Evolutionary conservation across 92 coral and sea anemone species (phyloP), one percentile per base, ranked within the genome.

Genomic region (Umimayanthus chanpuru): DNA sequence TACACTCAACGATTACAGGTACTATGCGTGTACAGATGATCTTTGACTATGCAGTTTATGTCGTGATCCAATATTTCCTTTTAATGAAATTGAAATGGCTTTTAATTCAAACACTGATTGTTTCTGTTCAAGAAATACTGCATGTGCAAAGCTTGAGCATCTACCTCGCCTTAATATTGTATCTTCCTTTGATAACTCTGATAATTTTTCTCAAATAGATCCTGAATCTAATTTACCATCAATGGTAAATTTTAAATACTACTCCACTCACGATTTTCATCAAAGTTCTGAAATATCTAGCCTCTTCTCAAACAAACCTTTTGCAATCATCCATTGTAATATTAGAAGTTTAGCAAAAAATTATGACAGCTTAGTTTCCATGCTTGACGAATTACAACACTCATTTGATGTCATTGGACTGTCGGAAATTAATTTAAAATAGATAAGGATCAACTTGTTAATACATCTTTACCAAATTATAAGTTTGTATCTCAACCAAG

Each of bases 321-420:
- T 89, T 58, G 85, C 92, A 77, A 73, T 85, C 73, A 71, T 89
- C 15, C 92, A 89, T 73, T 89, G 85, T 56, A 89, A 89, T 3
- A 44, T 44, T 73, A 66, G 89, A 89, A 85, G 92, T 44, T 55
- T 89, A 68, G 88, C 87, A 77, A 84, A 82, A 44, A 85, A 89
- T 85, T 85, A 78, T 89, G 89, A 89, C 15, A 82, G 76, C 67
- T 78, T 89, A 79, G 75, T 68, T 20, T 84, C 87, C 56, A 85
- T 89, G 89, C 65, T 89, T 26, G 70, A 65, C 14, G 89, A 89
- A 61, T 23, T 89, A 55, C 82, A 75, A 68, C 85, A 89, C 44
- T 67, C 73, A 53, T 89, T 89, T 85, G 87, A 87, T 85, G 74
- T 89, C 66, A 89, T 85, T 89, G 89, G 92, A 40, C 77, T 89